These are phyloP conservation scores for Sylvia borin DNA, from an alignment of 2,797 vertebrate genomes.

Conservation along the genomic window DNA sequence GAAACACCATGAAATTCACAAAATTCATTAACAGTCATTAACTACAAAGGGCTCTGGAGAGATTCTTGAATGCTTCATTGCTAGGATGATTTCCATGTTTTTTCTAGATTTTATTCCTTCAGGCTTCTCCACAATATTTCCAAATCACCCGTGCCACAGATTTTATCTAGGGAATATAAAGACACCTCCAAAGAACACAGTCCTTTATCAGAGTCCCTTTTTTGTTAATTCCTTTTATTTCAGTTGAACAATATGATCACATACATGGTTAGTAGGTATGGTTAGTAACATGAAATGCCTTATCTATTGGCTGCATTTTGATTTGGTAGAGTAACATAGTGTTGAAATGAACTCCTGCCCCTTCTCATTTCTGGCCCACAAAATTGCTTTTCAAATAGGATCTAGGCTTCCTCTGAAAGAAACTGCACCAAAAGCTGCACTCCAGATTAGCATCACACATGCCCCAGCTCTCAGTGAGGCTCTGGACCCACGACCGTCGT, in stretches of 20 bases:
- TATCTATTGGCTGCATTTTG: background rate
- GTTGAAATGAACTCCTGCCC: background rate
- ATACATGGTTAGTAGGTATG: background rate
- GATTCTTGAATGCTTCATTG: background rate
- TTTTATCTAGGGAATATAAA: background rate
- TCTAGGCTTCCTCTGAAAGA: background rate
- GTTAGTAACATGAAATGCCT: background rate
- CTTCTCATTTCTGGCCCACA: background rate
- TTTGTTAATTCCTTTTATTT: background rate
- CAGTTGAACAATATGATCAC: background rate
- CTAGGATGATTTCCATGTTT: background rate
- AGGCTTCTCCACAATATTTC: background rate
- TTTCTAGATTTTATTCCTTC: background rate
- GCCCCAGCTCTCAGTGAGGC: background rate
- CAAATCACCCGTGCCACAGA: background rate
- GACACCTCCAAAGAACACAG: background rate
- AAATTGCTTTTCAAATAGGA: background rate
- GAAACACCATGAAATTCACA: background rate
- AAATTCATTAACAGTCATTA: background rate
- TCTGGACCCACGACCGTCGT: background rate
- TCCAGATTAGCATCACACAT: background rate
- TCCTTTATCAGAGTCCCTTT: background rate
- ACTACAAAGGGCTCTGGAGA: background rate
- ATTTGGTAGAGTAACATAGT: background rate
- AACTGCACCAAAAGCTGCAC: background rate